These are phyloP conservation scores for Chaunax sp. DNA, from an alignment of 2,797 vertebrate genomes.

Conservation along the genomic window DNA sequence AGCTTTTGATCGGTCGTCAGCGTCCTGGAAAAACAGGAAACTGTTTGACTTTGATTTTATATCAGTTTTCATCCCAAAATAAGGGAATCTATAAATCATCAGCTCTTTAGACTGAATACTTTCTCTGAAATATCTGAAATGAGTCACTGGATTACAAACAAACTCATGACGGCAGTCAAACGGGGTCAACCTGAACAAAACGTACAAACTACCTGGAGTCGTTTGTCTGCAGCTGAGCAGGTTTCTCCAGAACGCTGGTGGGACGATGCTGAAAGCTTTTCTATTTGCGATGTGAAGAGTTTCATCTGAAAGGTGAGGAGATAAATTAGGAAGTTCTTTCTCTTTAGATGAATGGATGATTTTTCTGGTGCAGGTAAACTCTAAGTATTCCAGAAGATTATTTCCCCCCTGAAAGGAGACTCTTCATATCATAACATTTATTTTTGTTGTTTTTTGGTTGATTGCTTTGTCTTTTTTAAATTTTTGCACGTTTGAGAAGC, in stretches of 20 bases:
- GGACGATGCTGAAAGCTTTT: background rate
- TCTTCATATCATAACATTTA: slow-evolving; percentile 41
- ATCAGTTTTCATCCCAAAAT: too few relatives aligned
- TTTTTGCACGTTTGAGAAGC: slow-evolving; percentile 64
- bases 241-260: slow-evolving; percentile 44
- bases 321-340: background rate
- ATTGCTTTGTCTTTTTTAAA: slow-evolving; percentile 23
- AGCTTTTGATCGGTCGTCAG: background rate
- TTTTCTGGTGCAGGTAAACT: background rate
- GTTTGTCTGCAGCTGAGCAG: background rate
- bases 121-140: too few relatives aligned
- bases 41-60: too few relatives aligned
- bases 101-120: too few relatives aligned
- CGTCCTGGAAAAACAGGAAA: slow-evolving; percentile 51
- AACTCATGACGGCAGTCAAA: background rate
- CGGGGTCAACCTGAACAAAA: background rate
- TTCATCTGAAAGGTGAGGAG: slow-evolving; percentile 27
- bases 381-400: background rate
- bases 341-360: too few relatives aligned
- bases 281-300: slow-evolving; percentile 43
- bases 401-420: slow-evolving; percentile 15
- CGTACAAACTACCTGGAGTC: background rate
- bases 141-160: too few relatives aligned
- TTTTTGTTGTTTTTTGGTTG: slow-evolving; percentile 27
- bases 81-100: background rate